A percentile compares a stretch with the other conserved stretches of the same genome.
These are phyloP conservation scores for Ranitomeya imitator DNA, from an alignment of 2,113 vertebrate species.

Conservation along the genomic window DNA sequence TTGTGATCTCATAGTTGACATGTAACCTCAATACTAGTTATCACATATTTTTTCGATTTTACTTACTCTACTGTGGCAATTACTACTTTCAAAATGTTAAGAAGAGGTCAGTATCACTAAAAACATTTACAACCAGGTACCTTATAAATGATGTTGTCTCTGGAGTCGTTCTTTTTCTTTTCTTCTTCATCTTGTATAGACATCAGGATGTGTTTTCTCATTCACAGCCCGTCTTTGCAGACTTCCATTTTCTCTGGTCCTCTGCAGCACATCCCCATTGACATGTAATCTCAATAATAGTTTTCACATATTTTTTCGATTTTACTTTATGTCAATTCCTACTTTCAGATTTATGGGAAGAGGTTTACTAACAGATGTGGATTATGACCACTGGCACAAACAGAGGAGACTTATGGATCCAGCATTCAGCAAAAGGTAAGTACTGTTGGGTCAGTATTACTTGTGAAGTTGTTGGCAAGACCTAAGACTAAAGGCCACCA, in stretches of 20 bases:
- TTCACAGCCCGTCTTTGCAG: too few species aligned
- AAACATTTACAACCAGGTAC: too few species aligned
- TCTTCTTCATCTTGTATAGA: too few species aligned
- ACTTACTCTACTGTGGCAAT: not conserved
- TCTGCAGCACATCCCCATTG: too few species aligned
- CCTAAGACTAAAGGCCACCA: too few species aligned
- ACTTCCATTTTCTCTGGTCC: too few species aligned
- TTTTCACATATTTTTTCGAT: not conserved
- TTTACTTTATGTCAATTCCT: not conserved
- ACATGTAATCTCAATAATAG: not conserved
- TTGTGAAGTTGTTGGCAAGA: not conserved
- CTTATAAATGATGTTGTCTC: too few species aligned
- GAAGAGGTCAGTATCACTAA: constrained; percentile 61
- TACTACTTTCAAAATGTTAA: constrained; percentile 66
- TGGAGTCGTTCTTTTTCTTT: too few species aligned
- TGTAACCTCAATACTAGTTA: not conserved
- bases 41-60: not conserved
- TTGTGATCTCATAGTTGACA: too few species aligned
- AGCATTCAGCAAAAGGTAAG: constrained; percentile 74
- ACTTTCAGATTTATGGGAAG: constrained; percentile 70
- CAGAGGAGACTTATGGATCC: constrained; percentile 76
- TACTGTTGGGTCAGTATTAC: not conserved
- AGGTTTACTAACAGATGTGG: constrained; percentile 65
- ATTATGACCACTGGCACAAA: constrained; percentile 74
- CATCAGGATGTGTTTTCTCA: too few species aligned